Evolutionary conservation across 2,888 invertebrate species (phyloP).

Genomic region (Cyrtodaria siliqua): DNA sequence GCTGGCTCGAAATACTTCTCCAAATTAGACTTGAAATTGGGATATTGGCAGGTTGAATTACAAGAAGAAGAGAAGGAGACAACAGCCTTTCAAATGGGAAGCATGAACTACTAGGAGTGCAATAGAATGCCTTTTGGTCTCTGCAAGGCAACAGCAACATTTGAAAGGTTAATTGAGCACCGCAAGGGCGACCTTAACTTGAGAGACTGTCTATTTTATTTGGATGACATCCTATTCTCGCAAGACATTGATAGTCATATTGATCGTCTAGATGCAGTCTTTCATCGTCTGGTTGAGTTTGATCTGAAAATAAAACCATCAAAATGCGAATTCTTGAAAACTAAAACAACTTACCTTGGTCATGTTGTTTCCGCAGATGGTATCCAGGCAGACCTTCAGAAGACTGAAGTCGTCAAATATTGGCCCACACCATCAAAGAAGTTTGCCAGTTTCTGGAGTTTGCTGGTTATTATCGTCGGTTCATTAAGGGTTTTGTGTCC

Average conservation of each 20-base stretch:
- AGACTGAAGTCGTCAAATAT: slow-evolving; percentile 27
- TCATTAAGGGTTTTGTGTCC: neutral
- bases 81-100: slow-evolving; percentile 57
- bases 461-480: slow-evolving; percentile 1
- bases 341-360: slow-evolving; percentile 35
- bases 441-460: neutral
- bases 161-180: slow-evolving; percentile 52
- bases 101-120: slow-evolving; percentile 47
- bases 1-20: slow-evolving; percentile 26
- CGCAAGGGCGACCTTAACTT: slow-evolving; percentile 36
- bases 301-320: slow-evolving; percentile 40
- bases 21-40: slow-evolving; percentile 24
- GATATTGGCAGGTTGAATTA: slow-evolving; percentile 30
- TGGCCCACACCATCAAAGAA: slow-evolving; percentile 17
- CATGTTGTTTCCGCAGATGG: slow-evolving; percentile 43
- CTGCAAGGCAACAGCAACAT: slow-evolving; percentile 34
- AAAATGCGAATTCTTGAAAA: slow-evolving; percentile 37
- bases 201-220: slow-evolving; percentile 42
- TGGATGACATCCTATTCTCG: slow-evolving; percentile 61
- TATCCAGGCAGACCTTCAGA: slow-evolving; percentile 44
- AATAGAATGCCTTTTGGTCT: slow-evolving; percentile 55
- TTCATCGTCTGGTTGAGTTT: slow-evolving; percentile 17
- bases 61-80: slow-evolving; percentile 37
- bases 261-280: slow-evolving; percentile 28
- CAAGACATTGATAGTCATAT: slow-evolving; percentile 38